phyloP scores from a whole-genome alignment of 2,113 vertebrate species.

The Eidolon helvum region DNA sequence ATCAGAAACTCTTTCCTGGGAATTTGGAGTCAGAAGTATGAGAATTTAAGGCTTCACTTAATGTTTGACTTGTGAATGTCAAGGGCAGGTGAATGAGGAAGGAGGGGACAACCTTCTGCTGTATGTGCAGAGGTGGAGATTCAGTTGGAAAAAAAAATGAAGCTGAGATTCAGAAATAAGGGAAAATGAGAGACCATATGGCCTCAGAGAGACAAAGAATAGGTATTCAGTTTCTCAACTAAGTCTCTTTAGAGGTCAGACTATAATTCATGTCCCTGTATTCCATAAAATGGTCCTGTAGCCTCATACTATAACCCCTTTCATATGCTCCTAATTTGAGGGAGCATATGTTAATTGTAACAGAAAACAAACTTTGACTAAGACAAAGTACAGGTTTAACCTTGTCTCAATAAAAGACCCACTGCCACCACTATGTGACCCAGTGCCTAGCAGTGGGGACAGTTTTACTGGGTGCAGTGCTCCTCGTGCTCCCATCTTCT shows the following conservation, averaged over 20 bases:
- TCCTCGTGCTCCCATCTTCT: not conserved
- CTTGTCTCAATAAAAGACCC: not conserved
- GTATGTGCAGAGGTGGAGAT: not conserved
- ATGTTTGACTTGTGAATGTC: not conserved
- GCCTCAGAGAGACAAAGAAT: not conserved
- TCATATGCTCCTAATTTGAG: not conserved
- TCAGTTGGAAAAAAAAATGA: not conserved
- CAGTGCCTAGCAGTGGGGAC: not conserved
- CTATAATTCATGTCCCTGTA: not conserved
- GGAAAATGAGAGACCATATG: not conserved
- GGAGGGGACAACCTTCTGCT: not conserved
- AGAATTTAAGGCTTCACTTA: not conserved
- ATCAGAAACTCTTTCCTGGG: not conserved
- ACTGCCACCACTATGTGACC: not conserved
- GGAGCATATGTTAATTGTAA: not conserved
- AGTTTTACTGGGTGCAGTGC: too few relatives aligned
- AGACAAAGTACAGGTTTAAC: not conserved
- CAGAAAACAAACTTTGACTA: not conserved
- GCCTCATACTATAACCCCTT: not conserved
- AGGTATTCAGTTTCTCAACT: not conserved
- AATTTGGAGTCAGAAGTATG: not conserved
- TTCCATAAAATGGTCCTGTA: not conserved
- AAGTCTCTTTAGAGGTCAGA: constrained; percentile 14
- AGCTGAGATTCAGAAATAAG: not conserved
- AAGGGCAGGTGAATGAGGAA: not conserved